Evolutionary conservation across 2,797 vertebrate genomes (phyloP).

Genomic region (Ciconia nigra): DNA sequence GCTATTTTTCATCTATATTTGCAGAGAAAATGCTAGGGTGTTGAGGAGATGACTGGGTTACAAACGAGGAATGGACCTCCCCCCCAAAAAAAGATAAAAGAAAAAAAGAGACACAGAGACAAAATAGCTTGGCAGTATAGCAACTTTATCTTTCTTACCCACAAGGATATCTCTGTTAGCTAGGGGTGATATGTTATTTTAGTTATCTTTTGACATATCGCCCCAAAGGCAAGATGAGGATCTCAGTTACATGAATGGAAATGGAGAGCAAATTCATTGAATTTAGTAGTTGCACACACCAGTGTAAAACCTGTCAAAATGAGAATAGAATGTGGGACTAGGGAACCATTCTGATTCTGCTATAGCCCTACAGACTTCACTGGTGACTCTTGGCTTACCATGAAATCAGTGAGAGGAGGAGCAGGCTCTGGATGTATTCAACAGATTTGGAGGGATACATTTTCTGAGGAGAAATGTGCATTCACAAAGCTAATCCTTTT

Average conservation of each 20-base stretch:
- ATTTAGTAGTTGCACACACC: not conserved
- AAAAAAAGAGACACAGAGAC: not conserved
- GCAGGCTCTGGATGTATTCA: not conserved
- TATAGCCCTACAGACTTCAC: not conserved
- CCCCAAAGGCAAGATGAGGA: not conserved
- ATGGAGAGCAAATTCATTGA: not conserved
- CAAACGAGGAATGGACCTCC: not conserved
- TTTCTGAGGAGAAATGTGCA: not conserved
- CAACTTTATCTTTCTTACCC: not conserved
- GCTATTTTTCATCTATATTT: not conserved
- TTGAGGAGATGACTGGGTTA: not conserved
- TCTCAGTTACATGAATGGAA: not conserved
- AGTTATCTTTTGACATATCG: not conserved
- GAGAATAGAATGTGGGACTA: not conserved
- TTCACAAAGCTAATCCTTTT: not conserved
- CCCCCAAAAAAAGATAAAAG: not conserved
- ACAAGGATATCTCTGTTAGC: not conserved
- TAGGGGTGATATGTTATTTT: not conserved
- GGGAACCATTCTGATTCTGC: not conserved
- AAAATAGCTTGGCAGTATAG: not conserved
- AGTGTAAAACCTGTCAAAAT: not conserved
- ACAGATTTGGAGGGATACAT: not conserved
- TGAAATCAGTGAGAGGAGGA: not conserved
- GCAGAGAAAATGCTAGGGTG: not conserved
- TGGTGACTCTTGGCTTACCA: not conserved